Percentiles rank a stretch among this genome's conserved stretches.
These are phyloP conservation scores for Notodromas monacha DNA, from an alignment of 2,888 invertebrate genomes.

Conservation along the genomic window DNA sequence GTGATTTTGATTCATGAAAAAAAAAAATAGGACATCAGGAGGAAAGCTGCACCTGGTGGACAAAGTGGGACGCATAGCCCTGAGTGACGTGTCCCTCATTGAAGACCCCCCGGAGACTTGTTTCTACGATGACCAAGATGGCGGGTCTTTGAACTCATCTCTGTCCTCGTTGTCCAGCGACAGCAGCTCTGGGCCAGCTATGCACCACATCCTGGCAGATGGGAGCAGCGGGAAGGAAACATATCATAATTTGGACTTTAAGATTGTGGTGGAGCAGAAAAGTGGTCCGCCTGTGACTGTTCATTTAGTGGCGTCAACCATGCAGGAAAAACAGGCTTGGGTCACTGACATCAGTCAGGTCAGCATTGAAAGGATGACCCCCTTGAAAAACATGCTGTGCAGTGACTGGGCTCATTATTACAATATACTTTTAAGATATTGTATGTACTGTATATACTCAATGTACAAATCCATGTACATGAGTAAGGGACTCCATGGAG, in stretches of 20 bases:
- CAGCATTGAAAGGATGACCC: constrained; percentile 7
- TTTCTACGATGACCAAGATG: constrained; percentile 25
- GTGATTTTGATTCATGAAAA: too few relatives aligned
- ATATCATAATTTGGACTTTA: constrained; percentile 32
- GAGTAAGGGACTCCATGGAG: too few relatives aligned
- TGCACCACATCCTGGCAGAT: too few relatives aligned
- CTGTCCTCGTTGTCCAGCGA: constrained; percentile 23
- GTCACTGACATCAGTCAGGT: constrained; percentile 60
- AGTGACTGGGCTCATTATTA: not conserved
- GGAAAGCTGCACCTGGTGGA: constrained; percentile 55
- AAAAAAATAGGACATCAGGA: constrained; percentile 34
- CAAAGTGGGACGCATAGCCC: constrained; percentile 42
- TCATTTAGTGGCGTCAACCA: constrained; percentile 29
- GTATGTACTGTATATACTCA: too few relatives aligned
- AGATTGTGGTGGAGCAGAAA: constrained; percentile 32
- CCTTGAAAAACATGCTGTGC: not conserved
- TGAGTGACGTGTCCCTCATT: constrained; percentile 48
- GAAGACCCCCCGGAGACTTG: constrained; percentile 43
- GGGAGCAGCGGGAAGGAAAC: too few relatives aligned
- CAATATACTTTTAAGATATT: constrained; percentile 7
- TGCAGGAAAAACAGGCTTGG: constrained; percentile 72
- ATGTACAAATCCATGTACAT: too few relatives aligned
- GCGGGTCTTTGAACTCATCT: constrained; percentile 10
- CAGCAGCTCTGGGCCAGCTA: too few relatives aligned
- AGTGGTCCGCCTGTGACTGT: constrained; percentile 28